Evolutionary conservation across 2,113 vertebrate genomes (phyloP), one percentile per base, ranked within the genome.

Genomic region (Chelonoidis abingdonii): DNA sequence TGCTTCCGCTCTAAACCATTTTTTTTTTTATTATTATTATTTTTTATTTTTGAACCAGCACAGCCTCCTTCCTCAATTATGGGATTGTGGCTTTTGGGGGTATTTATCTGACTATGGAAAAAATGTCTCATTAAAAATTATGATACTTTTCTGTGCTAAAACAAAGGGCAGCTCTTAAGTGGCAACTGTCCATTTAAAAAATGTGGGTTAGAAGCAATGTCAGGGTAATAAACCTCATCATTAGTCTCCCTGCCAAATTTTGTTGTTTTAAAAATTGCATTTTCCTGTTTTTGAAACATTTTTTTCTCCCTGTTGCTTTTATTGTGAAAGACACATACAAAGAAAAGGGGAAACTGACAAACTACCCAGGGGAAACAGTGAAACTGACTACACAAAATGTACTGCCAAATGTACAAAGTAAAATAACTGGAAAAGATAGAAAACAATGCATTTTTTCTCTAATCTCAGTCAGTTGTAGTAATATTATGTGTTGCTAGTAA

Each of bases 351-450:
- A 22, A 72, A 38, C n/a, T 72, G 19, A 38, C 8, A 72, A 72
- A 50, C 76, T 4, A 13, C 49, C 27, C 2, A 35, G 10, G 52
- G n/a, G 41, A 22, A 80, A 25, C 1, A 0, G 27, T 3, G 17
- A 5, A 49, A 50, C 4, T 2, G 21, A 9, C 41, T 1, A 9
- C 16, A 27, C 4, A 11, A 8, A 59, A n/a, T 0, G 1, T 11
- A 4, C 31, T 1, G 17, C 10, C 21, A 79, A 65, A 11, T 49
- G 13, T 5, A 22, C 78, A 29, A 72, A 93, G 72, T 1, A 22
- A 35, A 65, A 29, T 16, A 1, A 5, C 16, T n/a, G 0, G 19
- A 6, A 65, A 90, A 90, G 11, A 16, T 0, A 19, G 8, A 11
- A 16, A 14, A 52, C 17, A 56, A 82, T 44, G 29, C 10, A 35